Conservation (phyloP, 2,113 vertebrate genomes). For the Edolisoma coerulescens region DNA sequence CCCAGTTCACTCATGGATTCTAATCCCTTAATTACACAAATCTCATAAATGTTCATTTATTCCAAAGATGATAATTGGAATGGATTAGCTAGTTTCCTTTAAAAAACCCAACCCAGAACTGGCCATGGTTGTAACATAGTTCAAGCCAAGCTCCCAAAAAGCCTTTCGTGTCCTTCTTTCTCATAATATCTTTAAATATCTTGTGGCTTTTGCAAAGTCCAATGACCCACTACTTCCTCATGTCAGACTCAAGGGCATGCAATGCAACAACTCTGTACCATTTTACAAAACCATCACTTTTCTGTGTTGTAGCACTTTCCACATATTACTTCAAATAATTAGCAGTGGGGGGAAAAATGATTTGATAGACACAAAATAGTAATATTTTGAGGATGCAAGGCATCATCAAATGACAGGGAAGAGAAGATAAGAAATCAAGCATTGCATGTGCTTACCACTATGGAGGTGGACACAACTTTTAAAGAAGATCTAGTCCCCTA, state of each 20-base stretch:
- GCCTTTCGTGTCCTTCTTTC: background rate
- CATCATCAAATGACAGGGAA: background rate
- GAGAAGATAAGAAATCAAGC: background rate
- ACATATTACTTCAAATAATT: background rate
- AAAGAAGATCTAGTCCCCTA: background rate
- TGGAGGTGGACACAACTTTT: background rate
- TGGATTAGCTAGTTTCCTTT: background rate
- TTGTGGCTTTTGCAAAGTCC: background rate
- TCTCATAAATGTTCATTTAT: background rate
- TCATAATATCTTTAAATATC: background rate
- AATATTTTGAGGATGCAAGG: background rate
- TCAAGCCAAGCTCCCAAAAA: background rate
- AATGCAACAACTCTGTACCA: background rate
- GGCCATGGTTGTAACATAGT: rapidly evolving
- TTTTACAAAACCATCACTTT: background rate
- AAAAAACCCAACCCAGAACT: background rate
- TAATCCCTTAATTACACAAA: background rate
- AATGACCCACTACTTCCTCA: background rate
- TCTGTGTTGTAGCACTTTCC: background rate
- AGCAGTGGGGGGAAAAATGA: rapidly evolving
- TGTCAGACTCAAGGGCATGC: background rate
- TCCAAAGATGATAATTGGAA: background rate
- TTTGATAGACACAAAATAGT: background rate
- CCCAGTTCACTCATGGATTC: background rate
- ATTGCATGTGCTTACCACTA: background rate